A percentile compares a stretch with the other conserved stretches of the same genome.
These are phyloP conservation scores for Odontomachus brunneus DNA, from an alignment of 1,140 invertebrate species.

Conservation along the genomic window DNA sequence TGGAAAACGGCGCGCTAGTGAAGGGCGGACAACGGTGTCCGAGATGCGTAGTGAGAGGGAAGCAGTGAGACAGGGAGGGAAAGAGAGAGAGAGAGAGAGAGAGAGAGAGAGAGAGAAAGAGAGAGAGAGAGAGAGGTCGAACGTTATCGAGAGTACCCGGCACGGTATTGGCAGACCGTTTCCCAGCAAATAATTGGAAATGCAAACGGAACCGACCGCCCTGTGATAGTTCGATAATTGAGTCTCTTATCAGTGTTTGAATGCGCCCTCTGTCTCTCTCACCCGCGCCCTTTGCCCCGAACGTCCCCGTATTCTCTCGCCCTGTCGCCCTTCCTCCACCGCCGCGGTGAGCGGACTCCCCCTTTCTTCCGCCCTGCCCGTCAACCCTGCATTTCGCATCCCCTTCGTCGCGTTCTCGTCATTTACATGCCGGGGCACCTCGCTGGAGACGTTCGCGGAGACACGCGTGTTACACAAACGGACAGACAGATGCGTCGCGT, in stretches of 20 bases:
- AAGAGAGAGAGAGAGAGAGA: too few relatives aligned
- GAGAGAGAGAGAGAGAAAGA: too few relatives aligned
- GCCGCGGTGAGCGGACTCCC: not conserved
- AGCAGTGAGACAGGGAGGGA: too few relatives aligned
- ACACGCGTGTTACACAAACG: slow-evolving; percentile 32
- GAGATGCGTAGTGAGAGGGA: slow-evolving; percentile 55
- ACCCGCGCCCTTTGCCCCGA: slow-evolving; percentile 22
- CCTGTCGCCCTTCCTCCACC: not conserved
- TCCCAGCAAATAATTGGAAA: slow-evolving; percentile 86
- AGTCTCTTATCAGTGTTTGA: slow-evolving; percentile 84
- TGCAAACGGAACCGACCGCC: slow-evolving; percentile 83
- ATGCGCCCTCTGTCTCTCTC: slow-evolving; percentile 71
- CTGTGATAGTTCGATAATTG: slow-evolving; percentile 86
- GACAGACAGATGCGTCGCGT: slow-evolving; percentile 24
- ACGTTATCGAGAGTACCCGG: slow-evolving; percentile 81
- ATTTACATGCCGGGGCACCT: slow-evolving; percentile 7
- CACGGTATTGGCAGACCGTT: slow-evolving; percentile 85
- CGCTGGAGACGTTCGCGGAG: slow-evolving; percentile 6
- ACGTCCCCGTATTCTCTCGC: slow-evolving; percentile 16
- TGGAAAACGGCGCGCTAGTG: slow-evolving; percentile 60
- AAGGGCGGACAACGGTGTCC: slow-evolving; percentile 64
- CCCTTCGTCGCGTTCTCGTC: slow-evolving; percentile 24
- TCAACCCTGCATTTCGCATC: not conserved
- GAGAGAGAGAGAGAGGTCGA: slow-evolving; percentile 48
- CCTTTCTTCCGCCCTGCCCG: slow-evolving; percentile 29